A percentile compares a stretch with the other conserved stretches of the same genome.
Conservation (phyloP, 1,140 invertebrate species). For the Stratiolaelaps scimitus region DNA sequence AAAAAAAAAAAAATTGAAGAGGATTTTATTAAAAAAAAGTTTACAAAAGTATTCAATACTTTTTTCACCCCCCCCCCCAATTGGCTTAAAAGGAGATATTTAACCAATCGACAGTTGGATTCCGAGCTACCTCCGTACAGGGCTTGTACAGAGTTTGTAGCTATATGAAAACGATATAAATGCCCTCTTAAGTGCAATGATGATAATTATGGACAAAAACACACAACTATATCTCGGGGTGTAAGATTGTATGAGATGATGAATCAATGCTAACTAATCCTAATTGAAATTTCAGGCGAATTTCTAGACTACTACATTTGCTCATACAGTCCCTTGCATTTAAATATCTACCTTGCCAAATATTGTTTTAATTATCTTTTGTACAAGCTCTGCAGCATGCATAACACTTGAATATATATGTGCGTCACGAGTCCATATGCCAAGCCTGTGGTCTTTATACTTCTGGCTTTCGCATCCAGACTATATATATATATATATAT, state of each 20-base stretch:
- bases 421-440: too few relatives aligned
- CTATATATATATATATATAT: too few relatives aligned
- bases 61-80: neutral
- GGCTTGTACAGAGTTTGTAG: neutral
- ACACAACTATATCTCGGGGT: neutral
- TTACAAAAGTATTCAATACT: neutral
- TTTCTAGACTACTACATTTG: neutral
- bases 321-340: neutral
- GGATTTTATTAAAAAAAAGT: neutral
- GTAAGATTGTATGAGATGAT: slow-evolving; percentile 1
- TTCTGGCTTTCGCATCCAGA: too few relatives aligned
- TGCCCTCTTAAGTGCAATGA: neutral
- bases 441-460: too few relatives aligned
- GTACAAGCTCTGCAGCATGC: neutral
- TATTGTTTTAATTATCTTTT: neutral
- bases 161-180: neutral
- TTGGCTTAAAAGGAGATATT: neutral
- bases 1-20: too few relatives aligned
- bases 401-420: neutral
- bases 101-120: neutral
- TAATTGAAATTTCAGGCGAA: neutral
- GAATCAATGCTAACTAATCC: neutral
- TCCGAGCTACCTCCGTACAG: neutral
- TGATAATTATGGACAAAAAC: neutral
- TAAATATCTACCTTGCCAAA: neutral